Evolutionary conservation across 2,113 vertebrate genomes (phyloP).

Genomic region (Onychorhynchus coronatus): DNA sequence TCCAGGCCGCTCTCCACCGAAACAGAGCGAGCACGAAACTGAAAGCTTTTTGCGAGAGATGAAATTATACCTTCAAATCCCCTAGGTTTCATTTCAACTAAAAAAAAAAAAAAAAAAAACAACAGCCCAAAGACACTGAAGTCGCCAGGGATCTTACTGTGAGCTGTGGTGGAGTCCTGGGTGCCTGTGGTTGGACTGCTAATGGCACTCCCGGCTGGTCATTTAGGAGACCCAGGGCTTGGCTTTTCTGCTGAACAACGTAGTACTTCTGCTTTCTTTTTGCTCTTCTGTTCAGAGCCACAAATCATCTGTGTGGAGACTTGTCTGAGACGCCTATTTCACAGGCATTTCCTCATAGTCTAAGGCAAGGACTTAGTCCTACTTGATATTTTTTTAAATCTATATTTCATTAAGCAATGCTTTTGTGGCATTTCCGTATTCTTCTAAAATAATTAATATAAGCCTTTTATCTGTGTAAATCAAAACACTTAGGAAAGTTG

Average conservation of each 20-base stretch:
- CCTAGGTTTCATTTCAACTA: background rate
- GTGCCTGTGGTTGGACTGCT: background rate
- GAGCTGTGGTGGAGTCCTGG: background rate
- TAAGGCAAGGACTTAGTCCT: background rate
- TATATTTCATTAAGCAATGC: constrained; percentile 49
- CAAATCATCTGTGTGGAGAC: background rate
- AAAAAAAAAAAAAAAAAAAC: background rate
- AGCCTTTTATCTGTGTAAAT: constrained; percentile 54
- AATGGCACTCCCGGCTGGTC: background rate
- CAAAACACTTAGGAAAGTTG: constrained; percentile 35
- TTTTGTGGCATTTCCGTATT: constrained; percentile 50
- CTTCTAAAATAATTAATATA: constrained; percentile 40
- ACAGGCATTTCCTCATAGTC: background rate
- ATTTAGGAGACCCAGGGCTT: background rate
- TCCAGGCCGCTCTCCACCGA: background rate
- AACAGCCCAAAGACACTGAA: background rate
- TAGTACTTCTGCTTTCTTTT: background rate
- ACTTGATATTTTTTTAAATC: constrained; percentile 50
- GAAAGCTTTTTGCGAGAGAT: background rate
- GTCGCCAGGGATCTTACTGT: background rate
- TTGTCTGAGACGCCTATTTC: background rate
- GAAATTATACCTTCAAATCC: background rate
- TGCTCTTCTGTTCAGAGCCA: background rate
- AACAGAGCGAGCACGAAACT: background rate
- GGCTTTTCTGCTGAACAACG: background rate